A percentile compares a stretch with the other conserved stretches of the same genome.
Evolutionary conservation across 2,888 invertebrate genomes (phyloP).

Genomic region (Agonum fuliginosum): DNA sequence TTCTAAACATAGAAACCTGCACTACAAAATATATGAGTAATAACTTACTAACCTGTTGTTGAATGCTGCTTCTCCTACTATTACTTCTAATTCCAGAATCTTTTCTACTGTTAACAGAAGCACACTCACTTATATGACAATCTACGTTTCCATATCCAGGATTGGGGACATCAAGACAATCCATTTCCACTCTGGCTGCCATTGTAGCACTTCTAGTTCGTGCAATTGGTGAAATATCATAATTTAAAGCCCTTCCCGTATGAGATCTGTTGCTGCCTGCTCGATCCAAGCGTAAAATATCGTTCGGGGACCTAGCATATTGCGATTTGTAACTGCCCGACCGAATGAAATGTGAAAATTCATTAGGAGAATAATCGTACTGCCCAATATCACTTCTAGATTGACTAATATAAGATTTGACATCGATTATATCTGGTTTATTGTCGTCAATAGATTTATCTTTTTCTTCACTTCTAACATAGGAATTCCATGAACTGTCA

Average conservation of each 20-base stretch:
- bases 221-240: conserved; percentile 60
- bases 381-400: conserved; percentile 81
- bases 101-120: conserved; percentile 88
- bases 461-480: conserved; percentile 18
- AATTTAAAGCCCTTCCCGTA: conserved; percentile 71
- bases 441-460: conserved; percentile 63
- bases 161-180: conserved; percentile 67
- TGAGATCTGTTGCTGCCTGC: conserved; percentile 73
- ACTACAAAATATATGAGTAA: conserved; percentile 50
- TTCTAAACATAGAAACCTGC: too few relatives aligned
- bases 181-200: conserved; percentile 65
- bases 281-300: conserved; percentile 70
- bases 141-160: conserved; percentile 76
- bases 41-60: conserved; percentile 82
- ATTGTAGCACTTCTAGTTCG: conserved; percentile 70
- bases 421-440: conserved; percentile 79
- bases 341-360: conserved; percentile 78
- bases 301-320: conserved; percentile 77
- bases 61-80: conserved; percentile 89
- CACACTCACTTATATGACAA: conserved; percentile 83
- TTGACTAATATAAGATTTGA: conserved; percentile 83
- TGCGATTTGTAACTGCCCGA: conserved; percentile 83
- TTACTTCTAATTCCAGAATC: conserved; percentile 92
- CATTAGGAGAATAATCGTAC: conserved; percentile 69
- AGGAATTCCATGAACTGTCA: conserved; percentile 37